Percentiles rank a stretch among this genome's conserved stretches.
These are phyloP conservation scores for Brachyopa scutellaris DNA, from an alignment of 2,888 invertebrate species.

Conservation along the genomic window DNA sequence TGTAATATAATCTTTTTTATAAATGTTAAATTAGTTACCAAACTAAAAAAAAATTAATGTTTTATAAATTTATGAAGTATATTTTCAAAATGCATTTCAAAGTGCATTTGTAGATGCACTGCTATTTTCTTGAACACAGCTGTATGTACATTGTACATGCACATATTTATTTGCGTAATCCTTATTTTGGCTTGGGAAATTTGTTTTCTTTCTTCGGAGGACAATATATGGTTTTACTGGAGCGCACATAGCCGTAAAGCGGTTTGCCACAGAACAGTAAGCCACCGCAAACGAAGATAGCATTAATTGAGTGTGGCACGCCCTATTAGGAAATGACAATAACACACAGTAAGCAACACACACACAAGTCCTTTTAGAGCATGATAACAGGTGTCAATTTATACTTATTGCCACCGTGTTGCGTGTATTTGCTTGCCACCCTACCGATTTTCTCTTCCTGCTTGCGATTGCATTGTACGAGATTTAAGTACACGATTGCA, in stretches of 20 bases:
- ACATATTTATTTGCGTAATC: too few species aligned
- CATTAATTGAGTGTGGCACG: constrained; percentile 50
- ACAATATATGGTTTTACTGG: neutral
- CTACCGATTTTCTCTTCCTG: constrained; percentile 48
- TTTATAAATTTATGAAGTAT: too few species aligned
- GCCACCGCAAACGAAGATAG: constrained; percentile 33
- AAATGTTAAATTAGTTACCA: too few species aligned
- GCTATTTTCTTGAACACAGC: too few species aligned
- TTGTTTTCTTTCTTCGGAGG: too few species aligned
- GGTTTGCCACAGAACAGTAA: constrained; percentile 10
- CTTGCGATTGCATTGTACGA: constrained; percentile 34
- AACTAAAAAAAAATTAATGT: too few species aligned
- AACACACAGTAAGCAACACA: neutral
- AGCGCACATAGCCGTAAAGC: neutral
- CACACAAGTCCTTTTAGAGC: constrained; percentile 58
- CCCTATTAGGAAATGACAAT: constrained; percentile 50
- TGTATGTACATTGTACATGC: too few species aligned
- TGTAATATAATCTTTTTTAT: too few species aligned
- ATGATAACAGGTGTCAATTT: constrained; percentile 70
- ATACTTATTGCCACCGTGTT: constrained; percentile 41
- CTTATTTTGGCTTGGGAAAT: too few species aligned
- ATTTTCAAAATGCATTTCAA: too few species aligned
- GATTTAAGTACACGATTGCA: constrained; percentile 57
- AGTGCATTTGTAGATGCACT: too few species aligned
- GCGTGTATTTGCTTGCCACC: constrained; percentile 6